Conservation (phyloP, 2,888 invertebrate species). For the Notocelia uddmanniana region DNA sequence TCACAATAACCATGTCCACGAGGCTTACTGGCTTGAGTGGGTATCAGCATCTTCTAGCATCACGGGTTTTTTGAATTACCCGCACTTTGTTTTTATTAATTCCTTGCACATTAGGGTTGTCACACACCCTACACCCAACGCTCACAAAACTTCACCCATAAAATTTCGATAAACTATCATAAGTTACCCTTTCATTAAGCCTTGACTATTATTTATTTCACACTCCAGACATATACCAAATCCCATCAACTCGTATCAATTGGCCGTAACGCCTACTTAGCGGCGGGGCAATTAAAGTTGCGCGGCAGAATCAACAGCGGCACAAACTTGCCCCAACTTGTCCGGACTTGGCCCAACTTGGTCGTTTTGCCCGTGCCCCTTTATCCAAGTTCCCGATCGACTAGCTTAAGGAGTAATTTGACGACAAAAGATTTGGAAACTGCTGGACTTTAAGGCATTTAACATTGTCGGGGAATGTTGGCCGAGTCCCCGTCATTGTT, state of each 20-base stretch:
- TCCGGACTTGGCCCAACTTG: constrained; percentile 58
- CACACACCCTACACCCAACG: too few relatives aligned
- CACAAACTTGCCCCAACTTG: constrained; percentile 58
- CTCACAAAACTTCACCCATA: neutral
- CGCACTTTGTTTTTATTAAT: too few relatives aligned
- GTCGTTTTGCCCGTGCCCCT: constrained; percentile 54
- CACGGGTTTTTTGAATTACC: too few relatives aligned
- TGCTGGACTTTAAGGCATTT: constrained; percentile 27
- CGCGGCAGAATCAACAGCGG: constrained; percentile 64
- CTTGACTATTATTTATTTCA: neutral
- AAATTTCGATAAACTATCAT: neutral
- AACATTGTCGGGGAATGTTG: constrained; percentile 22
- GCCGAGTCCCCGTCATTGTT: constrained; percentile 11
- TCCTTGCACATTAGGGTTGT: too few relatives aligned
- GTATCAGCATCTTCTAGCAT: too few relatives aligned
- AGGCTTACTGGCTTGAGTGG: too few relatives aligned
- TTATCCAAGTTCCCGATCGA: constrained; percentile 72
- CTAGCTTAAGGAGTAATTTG: constrained; percentile 76
- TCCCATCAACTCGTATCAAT: constrained; percentile 74
- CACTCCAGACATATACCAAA: constrained; percentile 50
- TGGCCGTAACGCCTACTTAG: constrained; percentile 53
- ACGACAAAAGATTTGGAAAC: constrained; percentile 61
- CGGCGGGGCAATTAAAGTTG: constrained; percentile 75
- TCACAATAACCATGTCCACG: too few relatives aligned
- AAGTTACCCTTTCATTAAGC: constrained; percentile 1